Conservation (phyloP, 2,888 invertebrate species). For the Pristionchus mayeri region DNA sequence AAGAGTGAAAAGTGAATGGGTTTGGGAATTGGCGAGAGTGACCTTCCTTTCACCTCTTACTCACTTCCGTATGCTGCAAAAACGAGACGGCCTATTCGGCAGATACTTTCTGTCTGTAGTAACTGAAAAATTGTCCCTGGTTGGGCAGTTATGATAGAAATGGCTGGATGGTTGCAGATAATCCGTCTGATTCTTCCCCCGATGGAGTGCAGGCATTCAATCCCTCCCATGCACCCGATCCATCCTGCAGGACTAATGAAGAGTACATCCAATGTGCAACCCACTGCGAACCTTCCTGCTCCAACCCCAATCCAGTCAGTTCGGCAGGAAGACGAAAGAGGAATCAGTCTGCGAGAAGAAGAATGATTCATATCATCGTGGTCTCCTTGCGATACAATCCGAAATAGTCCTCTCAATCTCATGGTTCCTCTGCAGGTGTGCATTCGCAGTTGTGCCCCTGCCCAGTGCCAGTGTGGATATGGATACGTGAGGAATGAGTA, state of each 20-base stretch:
- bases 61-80: neutral
- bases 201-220: conserved; percentile 29
- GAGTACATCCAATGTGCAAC: conserved; percentile 19
- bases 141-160: too few relatives aligned
- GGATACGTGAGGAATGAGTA: conserved; percentile 36
- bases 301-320: conserved; percentile 37
- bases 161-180: neutral
- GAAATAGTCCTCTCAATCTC: too few relatives aligned
- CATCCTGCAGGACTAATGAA: neutral
- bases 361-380: too few relatives aligned
- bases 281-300: conserved; percentile 33
- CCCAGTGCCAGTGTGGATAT: neutral
- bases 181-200: neutral
- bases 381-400: too few relatives aligned
- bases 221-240: conserved; percentile 6
- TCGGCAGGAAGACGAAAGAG: too few relatives aligned
- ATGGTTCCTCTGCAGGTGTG: neutral
- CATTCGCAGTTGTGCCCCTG: conserved; percentile 16
- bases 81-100: neutral
- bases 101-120: neutral
- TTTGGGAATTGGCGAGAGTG: neutral
- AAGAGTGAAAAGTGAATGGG: neutral
- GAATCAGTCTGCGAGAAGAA: too few relatives aligned
- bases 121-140: too few relatives aligned
- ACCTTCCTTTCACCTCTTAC: conserved; percentile 2